A percentile compares a stretch with the other conserved stretches of the same genome.
phyloP scores from a whole-genome alignment of 2,113 vertebrate genomes.

The Paramormyrops kingsleyae region DNA sequence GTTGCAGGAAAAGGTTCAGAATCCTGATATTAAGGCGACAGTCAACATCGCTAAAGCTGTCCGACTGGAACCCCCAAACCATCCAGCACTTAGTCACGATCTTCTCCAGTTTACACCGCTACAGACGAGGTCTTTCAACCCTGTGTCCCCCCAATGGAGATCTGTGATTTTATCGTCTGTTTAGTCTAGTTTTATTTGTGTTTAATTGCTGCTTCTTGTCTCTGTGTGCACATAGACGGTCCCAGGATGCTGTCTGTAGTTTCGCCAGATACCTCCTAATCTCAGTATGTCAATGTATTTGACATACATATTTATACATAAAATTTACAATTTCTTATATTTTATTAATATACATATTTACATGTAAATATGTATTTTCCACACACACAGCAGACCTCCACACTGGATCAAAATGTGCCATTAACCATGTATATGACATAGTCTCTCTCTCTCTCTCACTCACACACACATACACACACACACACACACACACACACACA shows the following conservation, averaged over 20 bases:
- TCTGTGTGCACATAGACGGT: conserved; percentile 43
- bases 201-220: conserved; percentile 38
- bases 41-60: not conserved
- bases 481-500: conserved; percentile 29
- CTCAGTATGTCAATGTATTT: conserved; percentile 40
- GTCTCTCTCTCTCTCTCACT: conserved; percentile 19
- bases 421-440: conserved; percentile 47
- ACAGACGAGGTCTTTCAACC: not conserved
- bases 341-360: conserved; percentile 34
- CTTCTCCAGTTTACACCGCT: not conserved
- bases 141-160: conserved; percentile 23
- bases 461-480: conserved; percentile 28
- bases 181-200: conserved; percentile 39
- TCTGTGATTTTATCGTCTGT: conserved; percentile 39
- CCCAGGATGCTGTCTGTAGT: conserved; percentile 47
- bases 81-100: not conserved
- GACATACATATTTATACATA: conserved; percentile 45
- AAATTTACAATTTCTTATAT: conserved; percentile 33
- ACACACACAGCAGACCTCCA: conserved; percentile 45
- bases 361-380: conserved; percentile 44
- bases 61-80: not conserved
- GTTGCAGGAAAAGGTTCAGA: not conserved
- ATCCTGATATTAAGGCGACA: not conserved
- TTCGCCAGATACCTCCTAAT: conserved; percentile 51
- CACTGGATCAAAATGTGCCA: conserved; percentile 68